A percentile compares a stretch with the other conserved stretches of the same genome.
Evolutionary conservation across 2,113 vertebrate genomes (phyloP).

Genomic region (Toxotes jaculatrix): DNA sequence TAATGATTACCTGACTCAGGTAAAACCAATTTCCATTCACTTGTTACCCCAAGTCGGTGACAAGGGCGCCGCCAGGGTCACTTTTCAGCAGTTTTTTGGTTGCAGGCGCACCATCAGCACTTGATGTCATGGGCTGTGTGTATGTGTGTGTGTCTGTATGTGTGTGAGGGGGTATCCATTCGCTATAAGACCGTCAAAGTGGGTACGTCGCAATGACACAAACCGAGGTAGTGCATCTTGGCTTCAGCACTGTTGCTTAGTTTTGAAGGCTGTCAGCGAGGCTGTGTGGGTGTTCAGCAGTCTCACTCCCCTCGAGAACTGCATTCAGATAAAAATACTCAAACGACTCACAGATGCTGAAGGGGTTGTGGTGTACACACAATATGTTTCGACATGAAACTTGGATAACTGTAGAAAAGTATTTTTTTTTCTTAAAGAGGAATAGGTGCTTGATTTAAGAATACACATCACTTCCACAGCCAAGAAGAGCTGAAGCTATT

Average conservation of each 20-base stretch:
- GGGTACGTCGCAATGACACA: constrained; percentile 54
- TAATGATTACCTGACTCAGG: constrained; percentile 94
- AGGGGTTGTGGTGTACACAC: constrained; percentile 26
- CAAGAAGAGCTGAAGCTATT: constrained; percentile 23
- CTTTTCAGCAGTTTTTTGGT: constrained; percentile 87
- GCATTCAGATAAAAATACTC: constrained; percentile 74
- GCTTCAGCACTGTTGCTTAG: constrained; percentile 54
- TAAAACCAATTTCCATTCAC: constrained; percentile 90
- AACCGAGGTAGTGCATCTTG: constrained; percentile 43
- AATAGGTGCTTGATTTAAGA: constrained; percentile 46
- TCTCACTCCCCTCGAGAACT: constrained; percentile 55
- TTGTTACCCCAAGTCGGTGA: constrained; percentile 86
- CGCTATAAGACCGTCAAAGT: constrained; percentile 40
- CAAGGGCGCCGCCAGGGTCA: constrained; percentile 89
- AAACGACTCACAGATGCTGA: constrained; percentile 34
- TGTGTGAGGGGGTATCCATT: constrained; percentile 35
- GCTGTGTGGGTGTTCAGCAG: constrained; percentile 66
- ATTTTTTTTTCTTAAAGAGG: constrained; percentile 21
- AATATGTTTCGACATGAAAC: constrained; percentile 43
- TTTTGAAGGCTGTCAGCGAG: constrained; percentile 72
- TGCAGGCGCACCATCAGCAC: constrained; percentile 84
- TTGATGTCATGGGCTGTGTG: constrained; percentile 49
- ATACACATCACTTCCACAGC: constrained; percentile 10
- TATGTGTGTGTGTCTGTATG: constrained; percentile 1
- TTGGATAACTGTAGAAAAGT: constrained; percentile 35